Evolutionary conservation across 2,888 invertebrate genomes (phyloP), one percentile per base, ranked within the genome.

Genomic region (Gari tellinella): DNA sequence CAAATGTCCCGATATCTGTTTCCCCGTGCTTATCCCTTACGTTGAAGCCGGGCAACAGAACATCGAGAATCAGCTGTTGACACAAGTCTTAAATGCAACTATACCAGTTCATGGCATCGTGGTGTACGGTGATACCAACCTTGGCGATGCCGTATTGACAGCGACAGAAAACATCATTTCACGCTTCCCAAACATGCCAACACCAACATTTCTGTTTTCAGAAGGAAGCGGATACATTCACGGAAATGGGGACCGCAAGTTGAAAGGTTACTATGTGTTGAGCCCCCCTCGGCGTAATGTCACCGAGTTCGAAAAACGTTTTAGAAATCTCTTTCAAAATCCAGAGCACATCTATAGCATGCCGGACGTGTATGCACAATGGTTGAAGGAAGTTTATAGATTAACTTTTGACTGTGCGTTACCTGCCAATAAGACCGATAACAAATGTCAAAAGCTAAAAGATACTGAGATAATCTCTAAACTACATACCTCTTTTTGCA

Each of bases 211-310:
- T 49, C 15, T 78, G 17, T 63, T 78, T 15, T 58, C 73, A 3
- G 78, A 78, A 49, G 63, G 69, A 31, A 64, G 61, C 10, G 43
- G 55, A 15, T 56, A 51, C 31, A 49, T 78, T 19, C 51, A 55
- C 3, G 67, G 56, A 14, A 15, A 25, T 12, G 31, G 41, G 10
- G 25, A 17, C 5, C 49, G 63, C 19, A 53, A 70, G 14, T 70
- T 69, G 2, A 73, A 61, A 31, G 79, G 79, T 17, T 63, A 72
- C 2, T 79, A 62, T 58, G 66, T 63, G 14, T 23, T 79, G n/a
- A 75, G 62, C 37, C 79, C 79, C 21, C 72, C 68, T 4, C 25
- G 58, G 8, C 56, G 37, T 17, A 38, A 23, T 8, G 41, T 56
- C 14, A 12, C 41, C 10, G 26, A 41, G 26, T 56, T 56, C n/a